Evolutionary conservation across 1,140 invertebrate species (phyloP), one percentile per base, ranked within the genome.

Genomic region (Trichomalopsis sarcophagae): DNA sequence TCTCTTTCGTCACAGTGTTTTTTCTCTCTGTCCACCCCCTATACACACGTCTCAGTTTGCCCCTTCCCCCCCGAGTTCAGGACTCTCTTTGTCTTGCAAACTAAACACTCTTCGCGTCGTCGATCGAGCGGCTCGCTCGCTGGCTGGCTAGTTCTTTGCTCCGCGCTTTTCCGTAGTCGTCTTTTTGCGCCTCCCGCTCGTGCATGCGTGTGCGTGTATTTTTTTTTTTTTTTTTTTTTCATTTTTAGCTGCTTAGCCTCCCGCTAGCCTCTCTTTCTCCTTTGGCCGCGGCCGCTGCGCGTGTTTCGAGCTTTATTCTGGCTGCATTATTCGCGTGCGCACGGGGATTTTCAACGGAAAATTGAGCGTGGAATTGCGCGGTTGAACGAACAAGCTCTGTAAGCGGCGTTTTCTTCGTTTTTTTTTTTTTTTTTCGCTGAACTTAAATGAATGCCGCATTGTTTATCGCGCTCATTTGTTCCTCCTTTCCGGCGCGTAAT

Each of bases 21-120:
- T n/a, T 36, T 81, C 44, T 87, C 82, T 82, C 86, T 84, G 73
- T 50, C 71, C 10, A 21, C 73, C 2, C 73, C 2, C 55, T n/a
- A 7, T 21, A 14, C 40, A 40, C 44, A 33, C 40, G 30, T 27
- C 71, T 68, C n/a, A 23, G 66, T 68, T 10, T 11, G 2, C 1
- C 66, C 9, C n/a, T n/a, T n/a, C 21, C 17, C 66, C n/a, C 23
- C 10, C 50, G 13, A 17, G 50, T 21, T 17, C 50, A 55, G 14
- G 13, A 55, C 17, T 69, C 30, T 21, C 75, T 47, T 66, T 11
- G 40, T 75, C 21, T 76, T 33, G 73, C 66, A 50, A 62, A 82
- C 50, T 82, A 30, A 66, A 68, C 73, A 66, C 73, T 71, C 68
- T 33, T 74, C 30, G 21, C 73, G 68, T 50, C 13, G 68, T 50